Evolutionary conservation across 2,113 vertebrate species (phyloP).

Genomic region (Marmota flaviventris): DNA sequence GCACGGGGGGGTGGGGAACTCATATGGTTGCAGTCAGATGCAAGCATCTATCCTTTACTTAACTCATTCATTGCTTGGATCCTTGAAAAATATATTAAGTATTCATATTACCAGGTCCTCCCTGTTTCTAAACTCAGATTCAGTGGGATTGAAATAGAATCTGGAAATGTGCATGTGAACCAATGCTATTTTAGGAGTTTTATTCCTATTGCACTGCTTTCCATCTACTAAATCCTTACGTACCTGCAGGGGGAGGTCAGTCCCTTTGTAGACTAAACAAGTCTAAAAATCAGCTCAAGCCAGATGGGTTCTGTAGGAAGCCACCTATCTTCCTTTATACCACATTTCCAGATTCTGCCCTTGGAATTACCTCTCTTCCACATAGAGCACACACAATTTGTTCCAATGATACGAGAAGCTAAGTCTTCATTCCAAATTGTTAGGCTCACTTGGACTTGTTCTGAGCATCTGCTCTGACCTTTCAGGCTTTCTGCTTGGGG

Average conservation of each 20-base stretch:
- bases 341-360: neutral
- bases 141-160: neutral
- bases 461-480: neutral
- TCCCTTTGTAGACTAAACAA: neutral
- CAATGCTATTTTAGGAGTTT: neutral
- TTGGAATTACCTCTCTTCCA: neutral
- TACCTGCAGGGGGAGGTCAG: neutral
- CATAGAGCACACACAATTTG: neutral
- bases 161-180: neutral
- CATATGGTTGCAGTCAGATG: neutral
- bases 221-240: neutral
- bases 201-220: neutral
- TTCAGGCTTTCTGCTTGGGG: neutral
- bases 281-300: neutral
- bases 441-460: neutral
- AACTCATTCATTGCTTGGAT: neutral
- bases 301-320: neutral
- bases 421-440: neutral
- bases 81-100: neutral
- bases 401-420: neutral
- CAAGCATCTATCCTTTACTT: neutral
- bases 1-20: neutral
- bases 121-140: neutral
- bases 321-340: neutral
- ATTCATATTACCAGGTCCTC: neutral